phyloP scores from a whole-genome alignment of 2,113 vertebrate species.

The Cyprinodon tularosa region DNA sequence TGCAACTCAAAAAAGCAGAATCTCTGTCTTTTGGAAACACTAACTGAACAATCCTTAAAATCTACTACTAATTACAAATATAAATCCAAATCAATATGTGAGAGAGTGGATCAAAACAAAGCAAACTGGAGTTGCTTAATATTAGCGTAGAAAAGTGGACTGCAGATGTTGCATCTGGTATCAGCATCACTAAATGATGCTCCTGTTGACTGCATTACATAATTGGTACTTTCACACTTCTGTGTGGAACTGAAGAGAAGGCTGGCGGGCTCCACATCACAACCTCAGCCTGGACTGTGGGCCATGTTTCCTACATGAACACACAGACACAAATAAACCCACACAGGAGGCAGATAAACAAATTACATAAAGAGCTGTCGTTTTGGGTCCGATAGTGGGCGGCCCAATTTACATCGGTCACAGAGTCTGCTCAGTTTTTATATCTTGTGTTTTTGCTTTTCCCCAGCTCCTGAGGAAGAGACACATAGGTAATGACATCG shows the following conservation, averaged over 20 bases:
- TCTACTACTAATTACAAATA: neutral
- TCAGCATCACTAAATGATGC: conserved; percentile 15
- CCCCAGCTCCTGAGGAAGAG: conserved; percentile 91
- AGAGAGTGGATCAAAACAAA: neutral
- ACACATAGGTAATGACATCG: conserved; percentile 97
- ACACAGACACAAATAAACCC: conserved; percentile 56
- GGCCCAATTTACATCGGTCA: conserved; percentile 24
- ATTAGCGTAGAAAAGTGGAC: neutral
- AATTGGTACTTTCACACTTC: conserved; percentile 71
- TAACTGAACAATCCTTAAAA: neutral
- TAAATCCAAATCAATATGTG: neutral
- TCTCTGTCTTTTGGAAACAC: neutral
- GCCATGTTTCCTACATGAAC: conserved; percentile 41
- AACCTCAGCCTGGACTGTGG: conserved; percentile 44
- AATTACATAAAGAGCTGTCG: conserved; percentile 65
- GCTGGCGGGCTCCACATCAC: conserved; percentile 53
- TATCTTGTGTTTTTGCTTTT: conserved; percentile 7
- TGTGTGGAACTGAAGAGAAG: conserved; percentile 57
- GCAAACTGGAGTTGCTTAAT: neutral
- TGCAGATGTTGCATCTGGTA: neutral
- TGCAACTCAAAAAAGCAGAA: neutral
- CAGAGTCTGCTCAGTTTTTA: conserved; percentile 35
- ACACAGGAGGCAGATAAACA: conserved; percentile 43
- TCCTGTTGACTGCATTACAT: conserved; percentile 64
- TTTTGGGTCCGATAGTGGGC: conserved; percentile 26